phyloP scores from a whole-genome alignment of 2,888 invertebrate species.

The Phrixothrix hirtus region DNA sequence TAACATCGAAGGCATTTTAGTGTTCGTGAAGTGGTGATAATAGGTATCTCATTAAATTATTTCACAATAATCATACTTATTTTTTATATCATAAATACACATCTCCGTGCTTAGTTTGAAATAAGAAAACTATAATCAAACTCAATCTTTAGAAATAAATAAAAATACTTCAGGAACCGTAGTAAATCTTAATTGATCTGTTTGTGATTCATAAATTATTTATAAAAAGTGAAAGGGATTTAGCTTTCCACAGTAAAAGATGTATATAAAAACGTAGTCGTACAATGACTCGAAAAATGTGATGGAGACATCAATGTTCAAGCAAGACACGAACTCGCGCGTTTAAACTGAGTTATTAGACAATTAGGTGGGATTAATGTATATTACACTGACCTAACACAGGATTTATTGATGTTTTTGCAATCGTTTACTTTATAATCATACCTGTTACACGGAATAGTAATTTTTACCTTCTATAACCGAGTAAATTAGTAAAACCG shows the following conservation, averaged over 20 bases:
- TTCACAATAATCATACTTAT: constrained; percentile 6
- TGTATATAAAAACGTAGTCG: constrained; percentile 7
- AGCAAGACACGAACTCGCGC: constrained; percentile 47
- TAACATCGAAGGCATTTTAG: constrained; percentile 15
- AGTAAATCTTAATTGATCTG: neutral
- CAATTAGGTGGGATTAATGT: constrained; percentile 52
- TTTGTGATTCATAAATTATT: neutral
- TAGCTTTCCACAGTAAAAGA: constrained; percentile 6
- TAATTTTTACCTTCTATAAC: constrained; percentile 10
- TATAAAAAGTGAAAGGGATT: constrained; percentile 8
- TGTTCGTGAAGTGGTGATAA: constrained; percentile 11
- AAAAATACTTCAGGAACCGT: constrained; percentile 4
- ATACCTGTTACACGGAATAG: constrained; percentile 30
- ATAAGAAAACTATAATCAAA: constrained; percentile 18
- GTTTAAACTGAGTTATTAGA: constrained; percentile 50
- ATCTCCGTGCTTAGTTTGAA: neutral
- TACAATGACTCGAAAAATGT: constrained; percentile 36
- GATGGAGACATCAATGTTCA: constrained; percentile 51
- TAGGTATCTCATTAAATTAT: constrained; percentile 9
- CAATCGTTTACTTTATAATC: constrained; percentile 30
- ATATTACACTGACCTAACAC: constrained; percentile 48
- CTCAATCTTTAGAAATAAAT: constrained; percentile 18
- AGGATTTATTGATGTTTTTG: constrained; percentile 42
- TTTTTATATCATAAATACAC: constrained; percentile 1
- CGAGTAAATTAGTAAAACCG: constrained; percentile 25